Evolutionary conservation across 2,888 invertebrate species (phyloP).

Genomic region (Trichogramma evanescens): DNA sequence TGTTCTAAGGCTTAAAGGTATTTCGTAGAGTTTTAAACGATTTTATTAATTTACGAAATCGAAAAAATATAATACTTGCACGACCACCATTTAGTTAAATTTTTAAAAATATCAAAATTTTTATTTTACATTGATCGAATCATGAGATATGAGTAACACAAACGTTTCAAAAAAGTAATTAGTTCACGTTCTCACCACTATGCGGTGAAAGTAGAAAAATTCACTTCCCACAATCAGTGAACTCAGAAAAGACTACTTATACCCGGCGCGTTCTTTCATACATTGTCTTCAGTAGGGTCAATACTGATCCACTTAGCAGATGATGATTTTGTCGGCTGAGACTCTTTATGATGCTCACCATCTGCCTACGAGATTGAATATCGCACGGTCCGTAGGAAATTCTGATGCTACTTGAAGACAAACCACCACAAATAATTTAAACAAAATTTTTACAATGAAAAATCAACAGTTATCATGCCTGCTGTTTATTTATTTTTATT

Average conservation of each 20-base stretch:
- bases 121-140: no score
- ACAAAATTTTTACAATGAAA: neutral
- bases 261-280: fast-evolving
- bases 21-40: no score
- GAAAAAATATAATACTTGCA: no score
- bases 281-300: constrained; percentile 41
- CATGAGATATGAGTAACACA: no score
- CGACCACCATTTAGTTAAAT: no score
- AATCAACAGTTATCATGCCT: no score
- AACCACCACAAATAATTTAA: neutral
- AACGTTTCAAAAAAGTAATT: no score
- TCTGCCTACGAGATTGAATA: constrained; percentile 25
- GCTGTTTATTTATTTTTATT: no score
- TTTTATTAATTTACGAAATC: no score
- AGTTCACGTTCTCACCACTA: no score
- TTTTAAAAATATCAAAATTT: no score
- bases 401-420: constrained; percentile 41
- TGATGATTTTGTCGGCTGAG: constrained; percentile 41
- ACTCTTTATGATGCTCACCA: constrained; percentile 39
- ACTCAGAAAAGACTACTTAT: constrained; percentile 7
- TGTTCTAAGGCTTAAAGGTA: no score
- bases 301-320: constrained; percentile 42
- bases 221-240: constrained; percentile 19
- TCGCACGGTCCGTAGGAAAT: constrained; percentile 34
- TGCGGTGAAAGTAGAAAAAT: neutral